Conservation (phyloP, 1,140 invertebrate species). For the Drosophila seguyi region DNA sequence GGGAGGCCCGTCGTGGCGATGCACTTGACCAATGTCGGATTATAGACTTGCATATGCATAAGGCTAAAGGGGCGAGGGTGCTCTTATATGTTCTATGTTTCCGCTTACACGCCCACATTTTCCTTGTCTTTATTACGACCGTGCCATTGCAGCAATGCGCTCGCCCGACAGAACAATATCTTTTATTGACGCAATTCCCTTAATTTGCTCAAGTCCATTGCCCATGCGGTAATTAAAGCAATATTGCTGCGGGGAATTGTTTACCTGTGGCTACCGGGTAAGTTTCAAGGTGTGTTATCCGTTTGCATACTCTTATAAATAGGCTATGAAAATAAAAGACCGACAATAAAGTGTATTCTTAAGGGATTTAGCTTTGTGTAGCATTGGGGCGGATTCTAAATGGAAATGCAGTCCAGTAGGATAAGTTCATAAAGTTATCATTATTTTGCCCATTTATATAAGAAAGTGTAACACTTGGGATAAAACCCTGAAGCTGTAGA, state of each 20-base stretch:
- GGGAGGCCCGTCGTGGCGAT: slow-evolving; percentile 47
- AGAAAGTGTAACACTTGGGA: neutral
- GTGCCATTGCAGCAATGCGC: slow-evolving; percentile 13
- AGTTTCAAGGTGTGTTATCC: slow-evolving; percentile 26
- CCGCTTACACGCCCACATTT: slow-evolving; percentile 49
- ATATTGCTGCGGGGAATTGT: slow-evolving; percentile 21
- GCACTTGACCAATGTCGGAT: slow-evolving; percentile 22
- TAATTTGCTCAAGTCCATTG: slow-evolving; percentile 55
- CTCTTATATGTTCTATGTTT: slow-evolving; percentile 27
- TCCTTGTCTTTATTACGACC: slow-evolving; percentile 19
- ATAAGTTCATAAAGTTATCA: neutral
- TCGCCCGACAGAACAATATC: slow-evolving; percentile 36
- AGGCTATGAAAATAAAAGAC: slow-evolving; percentile 17
- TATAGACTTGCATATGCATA: neutral
- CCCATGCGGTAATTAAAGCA: slow-evolving; percentile 48
- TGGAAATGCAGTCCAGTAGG: neutral
- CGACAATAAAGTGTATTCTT: neutral
- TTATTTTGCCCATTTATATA: neutral
- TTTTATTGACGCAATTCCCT: slow-evolving; percentile 51
- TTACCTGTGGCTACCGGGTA: slow-evolving; percentile 12
- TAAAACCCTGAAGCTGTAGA: too few relatives aligned
- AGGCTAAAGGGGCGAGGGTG: slow-evolving; percentile 6
- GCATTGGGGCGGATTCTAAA: too few relatives aligned
- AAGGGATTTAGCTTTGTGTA: neutral
- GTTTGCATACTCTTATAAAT: slow-evolving; percentile 31